Conservation (phyloP, 2,113 vertebrate species). For the Hydrochoerus hydrochaeris region DNA sequence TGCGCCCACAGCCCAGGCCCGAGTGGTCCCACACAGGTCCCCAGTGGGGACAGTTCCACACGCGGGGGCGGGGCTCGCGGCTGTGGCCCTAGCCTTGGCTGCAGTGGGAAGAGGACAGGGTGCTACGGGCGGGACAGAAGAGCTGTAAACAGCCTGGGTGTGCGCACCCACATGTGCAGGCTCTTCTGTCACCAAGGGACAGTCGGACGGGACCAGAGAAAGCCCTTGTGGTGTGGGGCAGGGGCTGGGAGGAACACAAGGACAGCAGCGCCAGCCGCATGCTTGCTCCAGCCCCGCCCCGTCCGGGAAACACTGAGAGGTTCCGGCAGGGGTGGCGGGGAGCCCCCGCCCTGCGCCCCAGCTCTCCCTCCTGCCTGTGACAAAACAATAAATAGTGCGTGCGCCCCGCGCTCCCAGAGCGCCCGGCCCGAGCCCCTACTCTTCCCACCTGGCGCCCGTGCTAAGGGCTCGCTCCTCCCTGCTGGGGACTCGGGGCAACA, state of each 20-base stretch:
- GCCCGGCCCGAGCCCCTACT: constrained; percentile 68
- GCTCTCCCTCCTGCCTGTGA: constrained; percentile 68
- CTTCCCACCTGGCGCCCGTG: neutral
- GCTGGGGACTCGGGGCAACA: constrained; percentile 76
- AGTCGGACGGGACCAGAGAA: constrained; percentile 65
- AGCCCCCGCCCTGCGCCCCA: constrained; percentile 74
- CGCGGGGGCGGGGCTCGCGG: neutral
- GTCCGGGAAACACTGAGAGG: constrained; percentile 69
- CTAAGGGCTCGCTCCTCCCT: constrained; percentile 75
- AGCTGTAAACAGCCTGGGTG: constrained; percentile 77
- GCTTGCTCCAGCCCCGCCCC: constrained; percentile 24
- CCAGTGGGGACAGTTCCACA: neutral
- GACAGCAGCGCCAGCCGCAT: neutral
- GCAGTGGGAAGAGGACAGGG: neutral
- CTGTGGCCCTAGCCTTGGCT: neutral
- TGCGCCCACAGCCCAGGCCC: neutral
- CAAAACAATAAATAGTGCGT: constrained; percentile 88
- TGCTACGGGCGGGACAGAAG: constrained; percentile 47
- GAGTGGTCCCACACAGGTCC: neutral
- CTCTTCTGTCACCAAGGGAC: constrained; percentile 66
- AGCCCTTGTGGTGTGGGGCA: constrained; percentile 73
- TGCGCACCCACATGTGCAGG: constrained; percentile 66
- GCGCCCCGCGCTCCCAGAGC: constrained; percentile 89
- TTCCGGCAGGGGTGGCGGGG: constrained; percentile 58
- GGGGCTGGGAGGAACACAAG: neutral